Conservation (phyloP, 2,888 invertebrate species). For the Stegana nigrithorax region DNA sequence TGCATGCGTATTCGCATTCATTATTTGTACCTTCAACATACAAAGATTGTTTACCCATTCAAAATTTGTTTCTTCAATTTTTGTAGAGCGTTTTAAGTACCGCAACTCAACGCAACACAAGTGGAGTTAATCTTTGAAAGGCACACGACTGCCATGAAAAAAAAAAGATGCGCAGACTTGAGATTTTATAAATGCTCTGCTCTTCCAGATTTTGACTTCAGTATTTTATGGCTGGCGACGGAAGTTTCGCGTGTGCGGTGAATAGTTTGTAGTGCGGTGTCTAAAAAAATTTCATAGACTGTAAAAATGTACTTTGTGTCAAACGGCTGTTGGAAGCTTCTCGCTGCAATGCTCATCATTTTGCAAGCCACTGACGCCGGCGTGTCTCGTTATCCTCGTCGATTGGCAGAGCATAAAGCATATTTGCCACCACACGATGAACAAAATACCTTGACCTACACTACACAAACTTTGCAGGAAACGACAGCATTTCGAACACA, state of each 20-base stretch:
- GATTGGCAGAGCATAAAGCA: slow-evolving; percentile 14
- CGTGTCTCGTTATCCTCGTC: slow-evolving; percentile 14
- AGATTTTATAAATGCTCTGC: slow-evolving; percentile 13
- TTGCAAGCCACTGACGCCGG: no score
- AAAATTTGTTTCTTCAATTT: no score
- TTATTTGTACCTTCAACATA: no score
- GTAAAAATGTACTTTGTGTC: no score
- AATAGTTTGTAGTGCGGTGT: background rate
- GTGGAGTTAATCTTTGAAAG: background rate
- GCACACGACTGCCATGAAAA: background rate
- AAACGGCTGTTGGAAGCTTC: slow-evolving; percentile 12
- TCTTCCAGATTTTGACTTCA: background rate
- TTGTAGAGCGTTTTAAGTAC: background rate
- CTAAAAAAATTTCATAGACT: background rate
- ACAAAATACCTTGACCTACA: slow-evolving; percentile 15
- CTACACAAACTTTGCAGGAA: slow-evolving; percentile 14
- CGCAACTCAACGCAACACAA: background rate
- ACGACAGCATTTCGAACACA: slow-evolving; percentile 19
- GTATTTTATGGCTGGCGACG: background rate
- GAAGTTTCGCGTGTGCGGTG: background rate
- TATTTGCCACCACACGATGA: slow-evolving; percentile 29
- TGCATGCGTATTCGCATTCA: background rate
- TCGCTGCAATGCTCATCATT: no score
- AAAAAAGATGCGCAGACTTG: background rate
- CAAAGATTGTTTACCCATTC: no score